Base-by-base conservation (phyloP, 92 coral and sea anemone genomes). In the Plumapathes pennacea region DNA sequence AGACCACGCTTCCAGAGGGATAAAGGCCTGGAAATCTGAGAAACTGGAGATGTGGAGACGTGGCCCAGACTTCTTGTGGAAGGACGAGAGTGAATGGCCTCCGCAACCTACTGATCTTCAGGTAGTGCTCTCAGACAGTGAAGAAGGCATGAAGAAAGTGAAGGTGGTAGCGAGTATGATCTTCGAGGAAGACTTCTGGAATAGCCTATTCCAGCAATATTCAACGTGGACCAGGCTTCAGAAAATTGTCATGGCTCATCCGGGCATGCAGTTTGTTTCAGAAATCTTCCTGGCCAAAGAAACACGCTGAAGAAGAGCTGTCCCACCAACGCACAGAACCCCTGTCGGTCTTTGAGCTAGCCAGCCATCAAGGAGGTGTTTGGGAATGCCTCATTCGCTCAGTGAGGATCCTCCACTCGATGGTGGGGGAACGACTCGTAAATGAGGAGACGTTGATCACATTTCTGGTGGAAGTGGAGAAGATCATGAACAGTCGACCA, bases 11-110 rank as follows among this genome's bases (percentile, higher is more conserved):
- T 65, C 75, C 17, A 64, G 82, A 27, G 82, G 82, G 51, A 34
- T 75, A 29, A 49, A 43, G 28, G 74, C 69, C 33, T 46, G 60
- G 9, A 62, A 75, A 31, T 42, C 53, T 19, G 53, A 74, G 66
- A 74, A 74, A 59, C 45, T 74, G 28, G 67, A 74, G 31, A 42
- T 46, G 41, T 74, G 82, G 82, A 74, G 36, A 59, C 65, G 54
- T 25, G 75, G 75, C 12, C 67, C 75, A 27, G 65, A 51, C 39
- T 64, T 74, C 46, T 43, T 74, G 67, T 74, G 81, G 83, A 66
- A 40, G 47, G 74, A 64, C 15, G 38, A 31, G 31, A 58, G 43
- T 42, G 69, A 81, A 25, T 82, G 89, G 89, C 84, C 80, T 9
- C 51, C 48, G 41, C 85, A 83, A 54, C 78, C 90, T 11, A 28